phyloP scores from a whole-genome alignment of 2,797 vertebrate species.

The Sus cebifrons region DNA sequence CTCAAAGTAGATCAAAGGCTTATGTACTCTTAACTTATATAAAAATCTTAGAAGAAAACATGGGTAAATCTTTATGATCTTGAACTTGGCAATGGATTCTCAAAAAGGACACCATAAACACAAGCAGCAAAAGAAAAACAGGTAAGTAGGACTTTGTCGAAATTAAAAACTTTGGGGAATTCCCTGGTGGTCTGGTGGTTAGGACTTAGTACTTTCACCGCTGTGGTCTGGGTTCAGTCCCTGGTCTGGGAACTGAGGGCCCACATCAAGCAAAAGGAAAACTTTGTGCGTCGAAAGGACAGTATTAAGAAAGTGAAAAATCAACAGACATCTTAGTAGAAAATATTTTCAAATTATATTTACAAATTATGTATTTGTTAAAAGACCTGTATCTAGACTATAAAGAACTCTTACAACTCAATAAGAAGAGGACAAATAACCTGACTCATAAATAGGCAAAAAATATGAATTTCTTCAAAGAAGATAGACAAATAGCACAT shows the following conservation, averaged over 20 bases:
- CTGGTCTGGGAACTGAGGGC: too few species aligned
- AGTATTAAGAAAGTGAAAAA: neutral
- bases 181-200: too few species aligned
- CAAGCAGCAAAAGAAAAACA: neutral
- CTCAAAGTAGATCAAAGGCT: neutral
- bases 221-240: too few species aligned
- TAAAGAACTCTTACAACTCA: neutral
- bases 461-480: neutral
- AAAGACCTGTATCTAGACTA: neutral
- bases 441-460: neutral
- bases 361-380: neutral
- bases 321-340: neutral
- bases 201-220: too few species aligned
- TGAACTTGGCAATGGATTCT: neutral
- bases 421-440: neutral
- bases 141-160: neutral
- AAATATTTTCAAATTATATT: constrained; percentile 9
- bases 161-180: neutral
- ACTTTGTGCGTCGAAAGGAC: neutral
- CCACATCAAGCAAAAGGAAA: too few species aligned
- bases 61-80: neutral
- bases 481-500: neutral
- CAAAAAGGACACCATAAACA: neutral
- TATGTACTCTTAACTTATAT: neutral
- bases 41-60: neutral